Base-by-base conservation (phyloP, 1,140 invertebrate genomes). In the Heliconius congener region DNA sequence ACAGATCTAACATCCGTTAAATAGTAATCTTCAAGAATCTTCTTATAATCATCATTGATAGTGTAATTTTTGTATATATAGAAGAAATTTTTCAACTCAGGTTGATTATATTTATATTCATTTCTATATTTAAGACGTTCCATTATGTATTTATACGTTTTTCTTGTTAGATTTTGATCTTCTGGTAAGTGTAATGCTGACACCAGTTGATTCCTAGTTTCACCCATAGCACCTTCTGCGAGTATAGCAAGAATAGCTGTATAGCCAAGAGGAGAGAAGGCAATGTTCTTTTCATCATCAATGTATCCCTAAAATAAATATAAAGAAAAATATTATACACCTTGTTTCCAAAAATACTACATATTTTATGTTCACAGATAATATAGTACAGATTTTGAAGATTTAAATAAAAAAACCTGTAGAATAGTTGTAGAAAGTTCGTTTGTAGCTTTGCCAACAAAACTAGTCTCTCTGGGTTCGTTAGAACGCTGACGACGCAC, bases 11-110 rank as follows among this genome's bases (percentile, higher is more conserved):
- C 96, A 52, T 96, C 95, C 55, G 95, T 96, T 19, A 95, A 91
- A 82, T 96, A 96, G 85, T 95, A 94, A 73, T 96, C 94, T 87
- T 94, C 89, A 37, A 96, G 85, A 74, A 96, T 91, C 81, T 95
- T 91, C 83, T 95, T 96, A 76, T 95, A 96, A 37, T 96, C 95
- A 60, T 96, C 95, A 77, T 95, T 93, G 3, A 96, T 95, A 0
- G 95, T 95, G 82, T 95, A 95, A 77, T 96, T 96, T 83, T 96
- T 96, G 84, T 96, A 96, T 66, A 96, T 95, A 81, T 96, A 96
- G 83, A 96, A 95, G 94, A 95, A 96, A 78, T 96, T 96, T 86
- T 96, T 96, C 82, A 96, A 95, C 81, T 96, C 95, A 19, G 96
- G 96, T 81, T 93, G 90, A 85, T 93, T 92, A 73, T 91, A 90